These are phyloP conservation scores for Bombylius major DNA, from an alignment of 2,888 invertebrate genomes.

Conservation along the genomic window DNA sequence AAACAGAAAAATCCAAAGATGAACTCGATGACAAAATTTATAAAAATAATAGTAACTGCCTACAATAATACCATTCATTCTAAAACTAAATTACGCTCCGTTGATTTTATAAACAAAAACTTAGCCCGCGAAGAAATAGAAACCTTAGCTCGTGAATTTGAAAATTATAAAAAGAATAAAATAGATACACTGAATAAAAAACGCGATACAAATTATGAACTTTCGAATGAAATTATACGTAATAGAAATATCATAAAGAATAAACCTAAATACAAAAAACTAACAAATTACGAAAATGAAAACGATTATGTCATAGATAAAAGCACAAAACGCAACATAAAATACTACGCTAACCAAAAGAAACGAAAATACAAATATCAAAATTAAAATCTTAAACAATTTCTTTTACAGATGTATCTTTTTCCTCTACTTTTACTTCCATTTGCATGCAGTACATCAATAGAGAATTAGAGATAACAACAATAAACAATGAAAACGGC, in stretches of 20 bases:
- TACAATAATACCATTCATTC: constrained; percentile 1
- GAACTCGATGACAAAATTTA: neutral
- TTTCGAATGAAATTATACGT: neutral
- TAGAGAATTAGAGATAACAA: neutral
- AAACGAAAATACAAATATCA: no score
- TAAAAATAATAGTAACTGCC: neutral
- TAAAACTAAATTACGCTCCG: neutral
- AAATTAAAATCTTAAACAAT: no score
- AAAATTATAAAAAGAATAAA: neutral
- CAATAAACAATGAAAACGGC: neutral
- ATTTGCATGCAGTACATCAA: no score
- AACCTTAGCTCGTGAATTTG: neutral
- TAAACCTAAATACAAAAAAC: constrained; percentile 1
- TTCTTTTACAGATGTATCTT: neutral
- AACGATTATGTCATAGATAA: no score
- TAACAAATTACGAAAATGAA: no score
- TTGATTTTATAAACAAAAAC: neutral
- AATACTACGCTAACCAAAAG: no score
- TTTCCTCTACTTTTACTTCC: neutral
- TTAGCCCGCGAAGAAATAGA: neutral
- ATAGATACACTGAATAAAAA: neutral
- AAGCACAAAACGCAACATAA: no score
- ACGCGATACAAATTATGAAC: neutral
- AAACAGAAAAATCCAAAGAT: neutral
- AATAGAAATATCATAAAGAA: neutral